Base-by-base conservation (phyloP, 2,888 invertebrate species). In the Diplazon laetatorius region DNA sequence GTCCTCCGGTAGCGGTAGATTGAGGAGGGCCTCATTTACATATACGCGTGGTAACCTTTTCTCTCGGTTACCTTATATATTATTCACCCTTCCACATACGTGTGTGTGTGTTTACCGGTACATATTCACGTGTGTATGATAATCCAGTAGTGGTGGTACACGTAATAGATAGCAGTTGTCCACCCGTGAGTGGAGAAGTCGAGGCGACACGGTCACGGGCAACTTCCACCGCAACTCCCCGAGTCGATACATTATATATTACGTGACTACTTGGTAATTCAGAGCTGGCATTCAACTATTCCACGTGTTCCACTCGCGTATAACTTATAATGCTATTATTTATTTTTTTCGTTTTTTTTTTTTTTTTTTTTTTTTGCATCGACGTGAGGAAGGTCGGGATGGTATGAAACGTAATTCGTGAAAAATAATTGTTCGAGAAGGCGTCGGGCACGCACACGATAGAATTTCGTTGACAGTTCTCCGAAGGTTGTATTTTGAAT, bases 1-100 rank as follows among this genome's bases (percentile, higher is more conserved):
- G 79, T 81, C 81, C 79, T 82, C 85, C 86, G 82, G 83, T 87
- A 89, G 89, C 89, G 89, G 89, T 89, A 87, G 87, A 88, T n/a
- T 88, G 75, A 81, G 74, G 74, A 81, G 76, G 75, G 50, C 76
- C 83, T 86, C 85, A 88, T 89, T 89, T 88, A 85, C 89, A 89
- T 89, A 81, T 89, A 81, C 72, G 80, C 80, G 80, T 80, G 81
- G 80, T 82, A 80, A 81, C 80, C 46, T 78, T 6, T 30, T 2
- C 60, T 75, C 78, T 52, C 78, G 63, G 59, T 71, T 66, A 78
- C 57, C 78, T 78, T 55, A 60, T 74, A 65, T 70, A 74, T 60
- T 46, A 48, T 74, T 48, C 60, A 10, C 46, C 60, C 35, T 69
- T 14, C 6, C 22, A 9, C 18, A 59, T 60, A 48, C 9, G 12